These are phyloP conservation scores for Augochlora pura DNA, from an alignment of 1,140 invertebrate species.

Conservation along the genomic window DNA sequence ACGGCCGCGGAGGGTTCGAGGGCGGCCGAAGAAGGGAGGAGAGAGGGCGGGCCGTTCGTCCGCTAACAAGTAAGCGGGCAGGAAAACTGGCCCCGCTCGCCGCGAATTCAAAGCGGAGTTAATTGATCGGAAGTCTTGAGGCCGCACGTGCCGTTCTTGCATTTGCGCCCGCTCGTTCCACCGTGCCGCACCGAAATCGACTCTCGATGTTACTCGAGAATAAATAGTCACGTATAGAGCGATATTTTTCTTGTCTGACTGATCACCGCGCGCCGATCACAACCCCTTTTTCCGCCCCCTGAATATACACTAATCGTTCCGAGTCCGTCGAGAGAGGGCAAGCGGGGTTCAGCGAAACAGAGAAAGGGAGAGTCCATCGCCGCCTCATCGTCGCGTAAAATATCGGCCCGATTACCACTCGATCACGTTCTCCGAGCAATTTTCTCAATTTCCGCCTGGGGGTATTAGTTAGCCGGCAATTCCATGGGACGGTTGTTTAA, in stretches of 20 bases:
- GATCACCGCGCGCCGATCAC: neutral
- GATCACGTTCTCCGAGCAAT: constrained; percentile 17
- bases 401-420: constrained; percentile 23
- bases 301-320: constrained; percentile 2
- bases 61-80: constrained; percentile 59
- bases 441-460: constrained; percentile 22
- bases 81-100: constrained; percentile 52
- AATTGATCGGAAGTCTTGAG: constrained; percentile 76
- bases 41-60: constrained; percentile 6
- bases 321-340: neutral
- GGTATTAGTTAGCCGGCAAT: constrained; percentile 20
- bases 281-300: neutral
- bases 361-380: neutral
- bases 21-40: constrained; percentile 27
- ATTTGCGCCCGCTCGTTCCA: constrained; percentile 55
- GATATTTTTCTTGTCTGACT: constrained; percentile 57
- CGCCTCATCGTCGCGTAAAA: constrained; percentile 8
- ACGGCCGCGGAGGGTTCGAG: neutral
- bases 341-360: no score
- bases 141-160: constrained; percentile 71
- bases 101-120: constrained; percentile 70
- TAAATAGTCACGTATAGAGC: constrained; percentile 44
- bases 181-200: constrained; percentile 51
- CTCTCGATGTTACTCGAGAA: constrained; percentile 47
- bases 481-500: neutral